Conservation (phyloP, 2,888 invertebrate species). For the Aethes cnicana region DNA sequence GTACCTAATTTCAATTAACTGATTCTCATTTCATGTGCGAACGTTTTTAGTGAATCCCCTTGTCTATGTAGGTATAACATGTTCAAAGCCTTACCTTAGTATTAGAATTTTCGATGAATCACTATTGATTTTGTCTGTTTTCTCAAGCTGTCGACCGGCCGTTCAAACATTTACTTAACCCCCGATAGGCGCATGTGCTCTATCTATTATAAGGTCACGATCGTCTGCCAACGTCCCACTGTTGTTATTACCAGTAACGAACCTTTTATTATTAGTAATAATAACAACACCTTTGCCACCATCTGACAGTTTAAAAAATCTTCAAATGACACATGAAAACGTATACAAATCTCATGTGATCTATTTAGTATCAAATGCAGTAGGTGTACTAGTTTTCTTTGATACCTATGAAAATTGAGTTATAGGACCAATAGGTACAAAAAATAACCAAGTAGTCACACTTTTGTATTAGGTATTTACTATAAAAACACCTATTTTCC, state of each 20-base stretch:
- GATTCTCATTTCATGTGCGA: no score
- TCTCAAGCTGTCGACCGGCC: conserved; percentile 47
- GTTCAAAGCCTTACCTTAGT: conserved; percentile 7
- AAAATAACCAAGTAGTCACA: no score
- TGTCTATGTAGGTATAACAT: neutral
- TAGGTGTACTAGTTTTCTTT: no score
- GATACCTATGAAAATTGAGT: no score
- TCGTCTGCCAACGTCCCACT: conserved; percentile 25
- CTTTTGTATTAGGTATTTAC: no score
- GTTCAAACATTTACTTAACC: conserved; percentile 59
- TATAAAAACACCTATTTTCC: no score
- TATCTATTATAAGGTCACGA: conserved; percentile 48
- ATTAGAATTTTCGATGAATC: conserved; percentile 29
- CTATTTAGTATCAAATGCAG: no score
- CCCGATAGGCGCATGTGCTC: conserved; percentile 42
- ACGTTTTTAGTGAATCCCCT: no score
- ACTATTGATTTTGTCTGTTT: conserved; percentile 60
- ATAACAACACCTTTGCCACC: neutral
- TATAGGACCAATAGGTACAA: no score
- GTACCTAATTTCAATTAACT: neutral
- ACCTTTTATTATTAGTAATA: neutral
- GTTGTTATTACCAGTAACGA: conserved; percentile 26
- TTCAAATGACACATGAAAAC: no score
- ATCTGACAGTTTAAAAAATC: neutral
- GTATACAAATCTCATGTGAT: no score